These are phyloP conservation scores for Syritta pipiens DNA, from an alignment of 2,888 invertebrate genomes.

Conservation along the genomic window DNA sequence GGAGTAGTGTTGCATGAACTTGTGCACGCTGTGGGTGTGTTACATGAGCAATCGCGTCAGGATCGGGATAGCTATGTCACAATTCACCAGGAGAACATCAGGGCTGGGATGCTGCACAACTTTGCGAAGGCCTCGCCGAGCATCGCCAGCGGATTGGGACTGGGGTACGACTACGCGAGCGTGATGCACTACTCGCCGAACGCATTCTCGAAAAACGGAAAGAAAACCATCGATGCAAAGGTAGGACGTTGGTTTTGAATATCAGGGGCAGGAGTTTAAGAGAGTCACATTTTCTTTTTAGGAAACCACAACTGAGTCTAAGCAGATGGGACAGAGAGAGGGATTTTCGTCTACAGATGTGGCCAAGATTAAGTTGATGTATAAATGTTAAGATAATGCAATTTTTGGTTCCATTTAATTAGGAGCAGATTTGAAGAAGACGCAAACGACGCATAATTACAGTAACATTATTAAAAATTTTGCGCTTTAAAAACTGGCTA, in stretches of 20 bases:
- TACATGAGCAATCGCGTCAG: constrained; percentile 89
- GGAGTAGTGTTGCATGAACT: constrained; percentile 90
- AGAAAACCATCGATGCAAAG: constrained; percentile 85
- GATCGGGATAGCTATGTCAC: constrained; percentile 86
- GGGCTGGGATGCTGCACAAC: constrained; percentile 83
- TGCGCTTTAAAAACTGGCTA: no score
- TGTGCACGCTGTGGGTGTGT: constrained; percentile 88
- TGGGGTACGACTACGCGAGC: constrained; percentile 88
- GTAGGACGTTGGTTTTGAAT: constrained; percentile 75
- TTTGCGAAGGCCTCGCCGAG: constrained; percentile 83
- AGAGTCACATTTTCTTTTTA: neutral
- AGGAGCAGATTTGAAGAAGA: no score
- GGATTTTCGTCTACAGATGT: constrained; percentile 76
- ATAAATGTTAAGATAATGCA: constrained; percentile 71
- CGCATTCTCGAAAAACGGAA: constrained; percentile 86
- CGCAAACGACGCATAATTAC: no score
- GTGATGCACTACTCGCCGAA: constrained; percentile 90
- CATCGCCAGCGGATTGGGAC: constrained; percentile 82
- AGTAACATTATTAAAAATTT: no score
- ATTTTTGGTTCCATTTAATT: neutral
- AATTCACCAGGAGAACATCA: constrained; percentile 85
- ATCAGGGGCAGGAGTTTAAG: neutral
- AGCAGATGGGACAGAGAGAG: constrained; percentile 74
- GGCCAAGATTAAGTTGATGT: constrained; percentile 76
- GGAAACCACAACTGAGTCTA: constrained; percentile 68